Conservation (phyloP, 2,797 vertebrate species). For the Platyrinchus mystaceus region DNA sequence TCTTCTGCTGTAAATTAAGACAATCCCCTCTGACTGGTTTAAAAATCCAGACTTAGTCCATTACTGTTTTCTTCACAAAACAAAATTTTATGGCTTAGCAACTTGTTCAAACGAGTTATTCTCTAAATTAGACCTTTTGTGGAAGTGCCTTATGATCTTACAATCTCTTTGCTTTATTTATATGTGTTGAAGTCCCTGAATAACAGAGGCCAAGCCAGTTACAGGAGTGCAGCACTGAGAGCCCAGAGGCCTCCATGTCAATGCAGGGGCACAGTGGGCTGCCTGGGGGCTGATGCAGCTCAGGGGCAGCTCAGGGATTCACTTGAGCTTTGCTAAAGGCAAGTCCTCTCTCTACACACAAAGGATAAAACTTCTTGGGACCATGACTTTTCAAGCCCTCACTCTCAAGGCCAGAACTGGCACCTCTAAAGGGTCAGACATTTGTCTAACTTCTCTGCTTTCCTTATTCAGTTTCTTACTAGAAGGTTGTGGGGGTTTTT, state of each 20-base stretch:
- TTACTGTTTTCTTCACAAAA: not conserved
- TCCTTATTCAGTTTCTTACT: not conserved
- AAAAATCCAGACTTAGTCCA: not conserved
- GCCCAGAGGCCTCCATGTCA: fast-evolving
- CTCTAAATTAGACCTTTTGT: not conserved
- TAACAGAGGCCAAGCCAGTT: fast-evolving
- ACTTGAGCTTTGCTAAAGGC: not conserved
- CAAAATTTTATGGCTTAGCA: not conserved
- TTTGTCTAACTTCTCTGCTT: not conserved
- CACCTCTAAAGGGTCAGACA: not conserved
- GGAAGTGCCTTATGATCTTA: not conserved
- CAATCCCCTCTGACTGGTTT: not conserved
- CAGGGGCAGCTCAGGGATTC: not conserved
- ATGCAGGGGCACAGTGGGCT: not conserved
- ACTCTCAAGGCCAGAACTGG: not conserved
- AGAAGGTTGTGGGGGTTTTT: not conserved
- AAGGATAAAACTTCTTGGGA: not conserved
- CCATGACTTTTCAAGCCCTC: not conserved
- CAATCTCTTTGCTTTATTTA: not conserved
- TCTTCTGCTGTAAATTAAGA: not conserved
- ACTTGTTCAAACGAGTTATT: not conserved
- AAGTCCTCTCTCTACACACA: fast-evolving
- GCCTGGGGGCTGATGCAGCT: not conserved
- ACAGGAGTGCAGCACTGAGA: not conserved
- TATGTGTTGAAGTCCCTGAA: not conserved